Evolutionary conservation across 2,888 invertebrate species (phyloP), one percentile per base, ranked within the genome.

Genomic region (Iphiclides podalirius): DNA sequence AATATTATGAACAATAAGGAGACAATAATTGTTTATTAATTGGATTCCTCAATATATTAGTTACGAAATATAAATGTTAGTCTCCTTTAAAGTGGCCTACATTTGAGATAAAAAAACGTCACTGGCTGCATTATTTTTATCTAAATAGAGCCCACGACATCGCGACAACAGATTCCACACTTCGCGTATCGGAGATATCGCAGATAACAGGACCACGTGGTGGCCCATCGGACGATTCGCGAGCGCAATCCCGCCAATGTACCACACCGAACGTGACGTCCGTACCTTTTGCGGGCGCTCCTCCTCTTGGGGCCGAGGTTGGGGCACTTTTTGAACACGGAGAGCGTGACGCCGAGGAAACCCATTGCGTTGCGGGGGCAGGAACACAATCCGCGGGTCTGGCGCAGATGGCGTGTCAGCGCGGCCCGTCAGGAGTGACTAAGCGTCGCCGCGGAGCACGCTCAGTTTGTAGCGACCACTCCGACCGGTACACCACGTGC

Each of bases 241-340:
- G n/a, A n/a, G n/a, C n/a, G n/a, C n/a, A n/a, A n/a, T n/a, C n/a
- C n/a, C 13, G 16, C 20, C 1, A 40, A 12, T 13, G 15, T n/a
- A n/a, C n/a, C n/a, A n/a, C n/a, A n/a, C n/a, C n/a, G n/a, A n/a
- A n/a, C n/a, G n/a, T n/a, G n/a, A n/a, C n/a, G n/a, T 33, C 37
- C 53, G 60, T 75, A 81, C 81, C 80, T 81, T 61, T 53, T 58
- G 52, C 68, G 62, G 16, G n/a, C n/a, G 46, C 42, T 70, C 49
- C 52, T 66, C 58, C 63, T 79, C 60, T 71, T 80, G 8, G 79
- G 45, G 62, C 75, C 80, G 26, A 85, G 65, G 57, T 75, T 81
- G 0, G 86, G 85, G 45, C 86, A 86, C 72, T 75, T 84, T 72
- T 80, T 86, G 58, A 85, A 84, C 64, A 86, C 72, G 20, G 86